These are phyloP conservation scores for Drosophila putrida DNA, from an alignment of 2,888 invertebrate genomes.

Conservation along the genomic window DNA sequence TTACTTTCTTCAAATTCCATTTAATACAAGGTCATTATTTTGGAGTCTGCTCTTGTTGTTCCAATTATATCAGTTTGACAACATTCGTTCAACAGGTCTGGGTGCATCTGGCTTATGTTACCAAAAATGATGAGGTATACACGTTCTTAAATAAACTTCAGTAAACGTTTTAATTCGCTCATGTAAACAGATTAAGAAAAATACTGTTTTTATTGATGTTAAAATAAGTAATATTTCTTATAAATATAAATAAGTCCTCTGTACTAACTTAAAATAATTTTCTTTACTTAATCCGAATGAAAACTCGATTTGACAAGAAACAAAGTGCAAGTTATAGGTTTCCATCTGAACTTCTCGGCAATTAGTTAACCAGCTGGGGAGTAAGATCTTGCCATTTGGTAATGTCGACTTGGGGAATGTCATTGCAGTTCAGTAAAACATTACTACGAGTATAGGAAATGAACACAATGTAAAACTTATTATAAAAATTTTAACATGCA, in stretches of 20 bases:
- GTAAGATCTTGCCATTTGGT: conserved; percentile 75
- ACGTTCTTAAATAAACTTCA: background rate
- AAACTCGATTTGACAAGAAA: background rate
- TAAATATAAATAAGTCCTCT: conserved; percentile 1
- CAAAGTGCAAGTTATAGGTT: background rate
- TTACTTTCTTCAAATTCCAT: no score
- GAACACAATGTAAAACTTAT: background rate
- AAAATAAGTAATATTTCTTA: conserved; percentile 9
- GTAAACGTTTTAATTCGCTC: background rate
- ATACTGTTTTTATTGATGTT: background rate
- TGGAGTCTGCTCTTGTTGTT: no score
- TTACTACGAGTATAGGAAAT: conserved; percentile 59
- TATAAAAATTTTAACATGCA: no score
- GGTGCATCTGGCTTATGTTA: background rate
- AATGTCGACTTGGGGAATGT: conserved; percentile 72
- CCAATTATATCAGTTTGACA: no score
- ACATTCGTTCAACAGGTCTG: background rate
- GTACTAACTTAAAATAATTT: conserved; percentile 2
- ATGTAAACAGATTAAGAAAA: background rate
- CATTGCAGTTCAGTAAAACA: conserved; percentile 62
- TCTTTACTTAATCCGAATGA: background rate
- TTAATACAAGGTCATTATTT: no score
- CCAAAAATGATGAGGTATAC: background rate
- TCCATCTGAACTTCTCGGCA: background rate
- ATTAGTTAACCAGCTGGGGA: conserved; percentile 48